Evolutionary conservation across 2,797 vertebrate species (phyloP).

Genomic region (Molossus molossus): DNA sequence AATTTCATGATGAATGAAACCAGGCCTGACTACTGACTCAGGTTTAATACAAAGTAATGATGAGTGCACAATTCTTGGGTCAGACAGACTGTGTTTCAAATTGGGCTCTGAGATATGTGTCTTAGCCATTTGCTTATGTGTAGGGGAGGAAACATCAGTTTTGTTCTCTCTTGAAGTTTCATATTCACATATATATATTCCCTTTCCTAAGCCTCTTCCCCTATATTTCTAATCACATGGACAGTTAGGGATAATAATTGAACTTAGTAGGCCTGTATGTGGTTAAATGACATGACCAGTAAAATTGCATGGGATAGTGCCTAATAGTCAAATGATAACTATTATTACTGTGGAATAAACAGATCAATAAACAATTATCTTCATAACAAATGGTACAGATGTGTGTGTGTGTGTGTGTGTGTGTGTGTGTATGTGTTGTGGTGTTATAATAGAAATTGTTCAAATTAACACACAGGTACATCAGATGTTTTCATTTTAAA

Average conservation of each 20-base stretch:
- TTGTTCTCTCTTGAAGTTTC: not conserved
- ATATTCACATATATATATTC: not conserved
- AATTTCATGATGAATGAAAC: slow-evolving; percentile 27
- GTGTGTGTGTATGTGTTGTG: not conserved
- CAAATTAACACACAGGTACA: not conserved
- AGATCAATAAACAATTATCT: slow-evolving; percentile 14
- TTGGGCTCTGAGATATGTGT: not conserved
- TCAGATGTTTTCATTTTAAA: slow-evolving; percentile 14
- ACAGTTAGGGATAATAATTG: not conserved
- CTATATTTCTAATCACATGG: not conserved
- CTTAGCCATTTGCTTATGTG: not conserved
- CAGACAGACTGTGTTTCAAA: not conserved
- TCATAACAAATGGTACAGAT: not conserved
- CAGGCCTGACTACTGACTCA: not conserved
- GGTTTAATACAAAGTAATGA: not conserved
- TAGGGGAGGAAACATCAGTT: accelerated
- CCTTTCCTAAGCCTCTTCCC: not conserved
- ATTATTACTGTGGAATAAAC: not conserved
- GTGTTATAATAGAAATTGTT: not conserved
- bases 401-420: not conserved
- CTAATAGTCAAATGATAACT: not conserved
- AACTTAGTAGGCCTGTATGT: not conserved
- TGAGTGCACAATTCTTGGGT: not conserved
- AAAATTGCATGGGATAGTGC: not conserved
- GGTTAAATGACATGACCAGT: not conserved